Base-by-base conservation (phyloP, 53 echinoderm and acorn worm species). In the Paelopatides confundens region DNA sequence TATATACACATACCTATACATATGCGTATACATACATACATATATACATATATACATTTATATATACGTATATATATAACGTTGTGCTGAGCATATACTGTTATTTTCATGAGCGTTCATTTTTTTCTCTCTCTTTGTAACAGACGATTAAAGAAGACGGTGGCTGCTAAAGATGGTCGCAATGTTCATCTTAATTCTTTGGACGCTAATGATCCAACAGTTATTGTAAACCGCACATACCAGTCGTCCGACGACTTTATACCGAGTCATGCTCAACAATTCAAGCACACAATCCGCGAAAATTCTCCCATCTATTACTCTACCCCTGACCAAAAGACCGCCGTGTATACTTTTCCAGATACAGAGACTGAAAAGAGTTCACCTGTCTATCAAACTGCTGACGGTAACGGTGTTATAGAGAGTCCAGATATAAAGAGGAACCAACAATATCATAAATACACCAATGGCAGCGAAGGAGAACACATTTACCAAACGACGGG, bases 141-240 rank as follows among this genome's bases (percentile, higher is more conserved):
- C 48, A 58, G 58, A 58, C 58, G n/a, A 18, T 18, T 21, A 58
- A 21, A 23, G 24, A 58, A 58, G 58, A 21, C 21, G 58, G n/a
- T 21, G n/a, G 24, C 58, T 21, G 24, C 18, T 6, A 58, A 58
- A 6, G 58, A n/a, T 21, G 21, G 21, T 58, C n/a, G 58, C n/a
- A 21, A 67, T 67, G 18, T 26, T 17, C 38, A 18, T n/a, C 21
- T 21, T 8, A 18, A 74, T 12, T 9, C 29, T 3, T 46, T 74
- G 9, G 23, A 26, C 4, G 69, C 31, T 36, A 40, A 74, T 21
- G 74, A 46, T 21, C 39, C 74, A 38, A 74, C 74, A 9, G 26
- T 74, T 23, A 74, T 74, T 26, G 47, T 74, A 18, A 74, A 74
- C 35, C 74, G 35, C 8, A 74, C 74, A 9, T 74, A 74, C 74